Evolutionary conservation across 2,888 invertebrate species (phyloP), one percentile per base, ranked within the genome.

Genomic region (Chloroclysta siterata): DNA sequence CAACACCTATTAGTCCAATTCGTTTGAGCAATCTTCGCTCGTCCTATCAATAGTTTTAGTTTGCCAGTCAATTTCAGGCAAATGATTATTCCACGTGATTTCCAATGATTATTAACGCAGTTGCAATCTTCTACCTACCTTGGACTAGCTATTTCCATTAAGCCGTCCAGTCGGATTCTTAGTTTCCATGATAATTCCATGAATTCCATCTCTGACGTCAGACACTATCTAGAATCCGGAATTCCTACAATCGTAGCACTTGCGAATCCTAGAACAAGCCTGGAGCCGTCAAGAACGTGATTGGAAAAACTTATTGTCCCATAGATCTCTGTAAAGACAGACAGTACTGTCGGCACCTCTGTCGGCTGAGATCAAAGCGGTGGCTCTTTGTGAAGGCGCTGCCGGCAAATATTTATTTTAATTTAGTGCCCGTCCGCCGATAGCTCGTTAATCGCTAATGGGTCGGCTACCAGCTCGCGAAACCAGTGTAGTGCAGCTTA

Each of bases 321-420:
- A 59, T 65, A 57, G 54, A 42, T 64, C 61, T 67, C 54, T 59
- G 58, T 61, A 56, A 33, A 60, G 56, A 53, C 60, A 22, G 53
- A n/a, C 53, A n/a, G 63, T 57, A 75, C 73, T 72, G 80, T 76
- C 90, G 91, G 91, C 89, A 88, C 89, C 89, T 90, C 85, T 91
- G 93, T 90, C 92, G 92, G 92, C 81, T 70, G 46, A 85, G 79
- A 82, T 89, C 80, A 92, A 91, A 90, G 91, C 79, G 78, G 74
- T 67, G 77, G 74, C 84, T 88, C 85, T 85, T 85, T 81, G 84
- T 83, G 81, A 80, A 77, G 80, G 86, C 86, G 85, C 85, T 81
- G 87, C 83, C 85, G 79, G 90, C 88, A 89, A 93, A 93, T 93
- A 92, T 93, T 93, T 93, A 91, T 92, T 93, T 93, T 92, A 93